Base-by-base conservation (phyloP, 2,888 invertebrate species). In the Heliothis peltigera region DNA sequence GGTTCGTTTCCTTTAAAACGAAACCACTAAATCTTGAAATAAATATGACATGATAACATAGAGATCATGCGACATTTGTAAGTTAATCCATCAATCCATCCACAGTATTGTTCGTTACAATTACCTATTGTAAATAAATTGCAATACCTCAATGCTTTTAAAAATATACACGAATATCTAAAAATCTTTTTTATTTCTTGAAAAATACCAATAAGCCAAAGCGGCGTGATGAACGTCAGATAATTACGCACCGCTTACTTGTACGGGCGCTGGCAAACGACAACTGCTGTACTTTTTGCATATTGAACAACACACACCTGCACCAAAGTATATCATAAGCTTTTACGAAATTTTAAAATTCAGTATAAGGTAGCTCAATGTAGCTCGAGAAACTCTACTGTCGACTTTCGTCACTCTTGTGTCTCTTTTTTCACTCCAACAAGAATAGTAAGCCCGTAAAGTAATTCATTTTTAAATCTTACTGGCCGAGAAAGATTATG, bases 231-330 rank as follows among this genome's bases (percentile, higher is more conserved):
- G 84, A 97, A 97, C 56, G 97, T 98, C 58, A 98, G 92, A 76
- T 97, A 98, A 0, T 98, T 98, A 77, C 98, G 96, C 70, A 95
- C 95, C 2, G 98, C 97, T 87, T 98, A 98, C 91, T 98, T 98
- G 89, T 98, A 98, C 15, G 98, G 98, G 89, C 98, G 98, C 97
- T 97, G 86, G 51, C 17, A 59, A 70, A 60, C 19, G 17, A 64
- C 7, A 52, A 57, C 35, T 15, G 39, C 19, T 39, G 17, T 43
- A 59, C 5, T 42, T 46, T 35, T n/a, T 28, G 28, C 17, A 42
- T 47, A 17, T 2, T 32, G 18, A n/a, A 12, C 17, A 4, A 35
- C 8, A 18, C 19, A 5, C 3, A 28, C 28, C 18, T 49, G 8
- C n/a, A 49, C 12, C 6, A 18, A n/a, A n/a, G n/a, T n/a, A n/a